Conservation (phyloP, 2,888 invertebrate genomes). For the Lysandra bellargus region DNA sequence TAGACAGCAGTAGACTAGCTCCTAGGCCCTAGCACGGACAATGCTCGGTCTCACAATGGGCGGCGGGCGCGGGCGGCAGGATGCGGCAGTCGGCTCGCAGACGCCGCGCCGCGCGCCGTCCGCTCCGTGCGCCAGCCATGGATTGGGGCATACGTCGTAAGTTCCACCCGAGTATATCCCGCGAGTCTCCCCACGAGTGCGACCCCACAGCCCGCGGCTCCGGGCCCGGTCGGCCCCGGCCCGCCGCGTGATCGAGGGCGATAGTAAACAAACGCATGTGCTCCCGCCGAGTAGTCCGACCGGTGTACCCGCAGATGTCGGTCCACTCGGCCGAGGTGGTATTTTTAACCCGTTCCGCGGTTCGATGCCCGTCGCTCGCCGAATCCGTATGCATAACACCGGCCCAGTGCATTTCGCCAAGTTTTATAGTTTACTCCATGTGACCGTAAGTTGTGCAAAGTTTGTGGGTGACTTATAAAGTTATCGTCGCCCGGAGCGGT, state of each 20-base stretch:
- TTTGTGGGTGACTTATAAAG: slow-evolving; percentile 57
- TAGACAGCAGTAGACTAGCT: slow-evolving; percentile 41
- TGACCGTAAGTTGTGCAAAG: slow-evolving; percentile 51
- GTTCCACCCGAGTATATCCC: slow-evolving; percentile 47
- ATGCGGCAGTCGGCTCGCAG: slow-evolving; percentile 74
- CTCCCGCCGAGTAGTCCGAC: slow-evolving; percentile 68
- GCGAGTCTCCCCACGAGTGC: slow-evolving; percentile 44
- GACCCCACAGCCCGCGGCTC: slow-evolving; percentile 39
- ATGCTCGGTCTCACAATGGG: slow-evolving; percentile 61
- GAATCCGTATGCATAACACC: slow-evolving; percentile 76
- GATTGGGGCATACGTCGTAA: slow-evolving; percentile 80
- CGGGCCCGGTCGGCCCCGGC: slow-evolving; percentile 43
- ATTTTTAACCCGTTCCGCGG: slow-evolving; percentile 79
- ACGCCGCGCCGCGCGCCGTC: slow-evolving; percentile 71
- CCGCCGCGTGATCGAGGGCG: slow-evolving; percentile 57
- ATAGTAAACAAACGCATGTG: slow-evolving; percentile 81
- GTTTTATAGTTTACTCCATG: slow-evolving; percentile 52
- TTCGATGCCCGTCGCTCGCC: slow-evolving; percentile 77
- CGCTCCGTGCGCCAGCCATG: slow-evolving; percentile 58
- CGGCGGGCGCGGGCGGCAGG: slow-evolving; percentile 66
- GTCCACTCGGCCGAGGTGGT: slow-evolving; percentile 68
- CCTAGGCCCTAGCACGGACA: slow-evolving; percentile 54
- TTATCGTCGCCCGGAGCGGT: slow-evolving; percentile 58
- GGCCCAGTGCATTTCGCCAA: slow-evolving; percentile 67
- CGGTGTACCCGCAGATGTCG: slow-evolving; percentile 76